These are phyloP conservation scores for Caenorhabditis plicata DNA, from an alignment of 2,888 invertebrate genomes.

Conservation along the genomic window DNA sequence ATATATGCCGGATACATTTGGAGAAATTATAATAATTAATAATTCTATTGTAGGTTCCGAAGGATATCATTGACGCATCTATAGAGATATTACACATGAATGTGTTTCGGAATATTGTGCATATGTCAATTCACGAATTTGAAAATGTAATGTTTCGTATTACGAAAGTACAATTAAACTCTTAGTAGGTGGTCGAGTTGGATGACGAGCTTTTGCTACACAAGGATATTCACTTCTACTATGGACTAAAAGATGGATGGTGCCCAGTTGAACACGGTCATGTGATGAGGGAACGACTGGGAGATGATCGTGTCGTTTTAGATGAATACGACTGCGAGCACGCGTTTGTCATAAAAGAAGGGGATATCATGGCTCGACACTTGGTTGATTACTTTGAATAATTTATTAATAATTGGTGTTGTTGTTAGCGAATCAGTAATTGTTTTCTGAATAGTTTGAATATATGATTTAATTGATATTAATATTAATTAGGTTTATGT, in stretches of 20 bases:
- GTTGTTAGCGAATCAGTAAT: no score
- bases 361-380: slow-evolving; percentile 47
- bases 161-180: no score
- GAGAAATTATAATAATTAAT: no score
- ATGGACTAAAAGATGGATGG: slow-evolving; percentile 54
- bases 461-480: no score
- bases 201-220: slow-evolving; percentile 32
- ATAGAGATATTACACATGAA: slow-evolving; percentile 44
- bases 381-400: slow-evolving; percentile 30
- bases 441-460: no score
- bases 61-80: slow-evolving; percentile 37
- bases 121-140: slow-evolving; percentile 52
- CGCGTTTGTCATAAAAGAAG: slow-evolving; percentile 55
- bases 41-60: no score
- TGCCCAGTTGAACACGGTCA: slow-evolving; percentile 47
- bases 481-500: no score
- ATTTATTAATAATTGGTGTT: no score
- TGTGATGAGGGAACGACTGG: slow-evolving; percentile 37
- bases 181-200: slow-evolving; percentile 30
- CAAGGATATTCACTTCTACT: slow-evolving; percentile 42
- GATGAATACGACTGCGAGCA: slow-evolving; percentile 55
- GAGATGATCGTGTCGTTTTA: slow-evolving; percentile 35
- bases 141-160: no score
- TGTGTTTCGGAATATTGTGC: slow-evolving; percentile 51
- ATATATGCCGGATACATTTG: no score